Evolutionary conservation across 2,888 invertebrate genomes (phyloP).

Genomic region (Eulithis prunata): DNA sequence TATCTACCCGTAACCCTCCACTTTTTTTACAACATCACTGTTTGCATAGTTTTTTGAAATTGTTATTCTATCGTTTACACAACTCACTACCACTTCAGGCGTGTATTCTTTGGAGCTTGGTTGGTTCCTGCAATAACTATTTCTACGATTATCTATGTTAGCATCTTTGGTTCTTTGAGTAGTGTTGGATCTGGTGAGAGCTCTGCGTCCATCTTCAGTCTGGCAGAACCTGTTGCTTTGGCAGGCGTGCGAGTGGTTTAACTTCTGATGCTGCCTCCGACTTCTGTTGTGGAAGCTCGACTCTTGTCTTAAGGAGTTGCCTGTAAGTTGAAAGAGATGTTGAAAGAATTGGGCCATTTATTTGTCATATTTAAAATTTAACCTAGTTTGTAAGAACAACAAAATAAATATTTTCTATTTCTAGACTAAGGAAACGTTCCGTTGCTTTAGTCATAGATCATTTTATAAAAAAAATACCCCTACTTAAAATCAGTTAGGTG

Average conservation of each 20-base stretch:
- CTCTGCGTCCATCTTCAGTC: not conserved
- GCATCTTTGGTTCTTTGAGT: constrained; percentile 18
- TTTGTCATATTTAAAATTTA: no score
- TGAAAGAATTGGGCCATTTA: not conserved
- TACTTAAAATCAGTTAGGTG: not conserved
- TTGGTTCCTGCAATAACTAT: constrained; percentile 7
- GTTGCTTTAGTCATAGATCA: no score
- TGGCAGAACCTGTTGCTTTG: constrained; percentile 36
- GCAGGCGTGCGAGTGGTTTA: constrained; percentile 41
- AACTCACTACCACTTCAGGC: constrained; percentile 18
- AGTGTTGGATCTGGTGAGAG: not conserved
- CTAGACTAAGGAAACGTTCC: no score
- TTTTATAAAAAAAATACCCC: not conserved
- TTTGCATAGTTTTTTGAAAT: constrained; percentile 14
- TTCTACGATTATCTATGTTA: not conserved
- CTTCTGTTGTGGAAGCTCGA: constrained; percentile 39
- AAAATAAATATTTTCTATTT: no score
- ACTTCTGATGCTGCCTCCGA: constrained; percentile 36
- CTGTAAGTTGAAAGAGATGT: constrained; percentile 44
- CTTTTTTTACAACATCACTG: constrained; percentile 5
- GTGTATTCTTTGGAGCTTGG: constrained; percentile 8
- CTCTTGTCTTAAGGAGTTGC: constrained; percentile 62
- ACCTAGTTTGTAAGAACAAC: no score
- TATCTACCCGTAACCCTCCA: constrained; percentile 10
- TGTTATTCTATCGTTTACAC: constrained; percentile 13